A percentile compares a stretch with the other conserved stretches of the same genome.
phyloP scores from a whole-genome alignment of 2,888 invertebrate species.

The Galeruca laticollis region DNA sequence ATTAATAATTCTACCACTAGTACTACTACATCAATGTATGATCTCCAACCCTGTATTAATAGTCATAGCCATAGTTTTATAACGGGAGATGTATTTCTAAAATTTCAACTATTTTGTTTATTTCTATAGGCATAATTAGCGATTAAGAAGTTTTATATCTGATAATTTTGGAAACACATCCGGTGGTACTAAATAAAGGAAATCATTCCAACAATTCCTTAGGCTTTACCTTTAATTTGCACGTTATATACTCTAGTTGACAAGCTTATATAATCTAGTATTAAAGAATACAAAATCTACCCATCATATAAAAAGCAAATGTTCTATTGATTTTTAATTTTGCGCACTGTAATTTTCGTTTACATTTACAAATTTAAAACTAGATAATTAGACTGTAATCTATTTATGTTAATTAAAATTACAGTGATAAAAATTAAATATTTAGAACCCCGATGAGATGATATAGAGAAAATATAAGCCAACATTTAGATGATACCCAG shows the following conservation, averaged over 20 bases:
- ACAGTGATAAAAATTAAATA: not conserved
- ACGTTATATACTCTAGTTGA: not conserved
- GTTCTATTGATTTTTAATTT: not conserved
- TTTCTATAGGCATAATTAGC: slow-evolving; percentile 21
- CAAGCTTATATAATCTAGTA: not conserved
- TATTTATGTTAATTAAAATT: not conserved
- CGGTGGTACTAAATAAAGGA: slow-evolving; percentile 22
- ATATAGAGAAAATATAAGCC: not conserved
- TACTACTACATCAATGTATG: not conserved
- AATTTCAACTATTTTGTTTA: not conserved
- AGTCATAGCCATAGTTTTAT: not conserved
- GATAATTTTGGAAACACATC: slow-evolving; percentile 16
- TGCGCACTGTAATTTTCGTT: not conserved
- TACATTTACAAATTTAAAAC: not conserved
- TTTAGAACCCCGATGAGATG: not conserved
- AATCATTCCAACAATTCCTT: slow-evolving; percentile 24
- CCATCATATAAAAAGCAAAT: not conserved
- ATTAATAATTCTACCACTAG: not conserved
- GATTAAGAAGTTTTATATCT: slow-evolving; percentile 20
- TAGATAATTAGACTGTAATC: too few relatives aligned
- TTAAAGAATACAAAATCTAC: not conserved
- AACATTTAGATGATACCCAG: not conserved
- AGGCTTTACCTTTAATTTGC: not conserved
- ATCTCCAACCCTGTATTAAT: not conserved
- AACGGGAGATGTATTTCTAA: slow-evolving; percentile 8